A percentile compares a stretch with the other conserved stretches of the same genome.
phyloP scores from a whole-genome alignment of 2,888 invertebrate species.

The Drosophila setosimentum region DNA sequence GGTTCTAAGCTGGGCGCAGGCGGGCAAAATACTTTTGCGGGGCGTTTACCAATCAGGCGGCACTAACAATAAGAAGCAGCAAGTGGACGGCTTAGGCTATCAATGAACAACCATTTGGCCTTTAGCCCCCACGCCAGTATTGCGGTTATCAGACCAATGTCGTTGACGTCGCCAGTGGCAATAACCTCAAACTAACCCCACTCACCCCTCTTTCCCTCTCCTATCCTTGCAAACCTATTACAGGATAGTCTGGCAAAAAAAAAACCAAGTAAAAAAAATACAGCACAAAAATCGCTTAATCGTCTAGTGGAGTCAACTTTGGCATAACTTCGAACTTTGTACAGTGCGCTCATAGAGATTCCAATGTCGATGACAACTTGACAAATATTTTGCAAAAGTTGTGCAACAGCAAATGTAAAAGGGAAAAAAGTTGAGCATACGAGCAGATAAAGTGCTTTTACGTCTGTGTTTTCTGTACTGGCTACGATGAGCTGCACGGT shows the following conservation, averaged over 20 bases:
- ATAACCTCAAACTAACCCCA: not conserved
- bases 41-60: conserved; percentile 45
- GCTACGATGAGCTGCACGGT: not conserved
- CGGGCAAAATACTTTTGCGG: not conserved
- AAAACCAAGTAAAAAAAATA: not conserved
- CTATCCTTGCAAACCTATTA: conserved; percentile 13
- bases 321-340: conserved; percentile 52
- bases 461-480: not conserved
- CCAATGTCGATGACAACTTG: conserved; percentile 50
- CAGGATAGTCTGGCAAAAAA: conserved; percentile 11
- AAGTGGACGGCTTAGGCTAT: conserved; percentile 54
- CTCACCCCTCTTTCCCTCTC: not conserved
- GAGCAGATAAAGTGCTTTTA: not conserved
- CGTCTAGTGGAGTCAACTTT: conserved; percentile 45
- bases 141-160: conserved; percentile 40
- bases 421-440: not conserved
- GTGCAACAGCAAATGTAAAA: conserved; percentile 9
- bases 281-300: conserved; percentile 35
- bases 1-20: conserved; percentile 16
- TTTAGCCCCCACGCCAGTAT: conserved; percentile 14
- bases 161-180: conserved; percentile 23
- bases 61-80: conserved; percentile 52
- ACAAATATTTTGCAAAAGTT: conserved; percentile 62
- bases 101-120: conserved; percentile 64
- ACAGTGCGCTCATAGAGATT: conserved; percentile 43